Conservation (phyloP, 2,113 vertebrate genomes). For the Cinclus mexicanus region DNA sequence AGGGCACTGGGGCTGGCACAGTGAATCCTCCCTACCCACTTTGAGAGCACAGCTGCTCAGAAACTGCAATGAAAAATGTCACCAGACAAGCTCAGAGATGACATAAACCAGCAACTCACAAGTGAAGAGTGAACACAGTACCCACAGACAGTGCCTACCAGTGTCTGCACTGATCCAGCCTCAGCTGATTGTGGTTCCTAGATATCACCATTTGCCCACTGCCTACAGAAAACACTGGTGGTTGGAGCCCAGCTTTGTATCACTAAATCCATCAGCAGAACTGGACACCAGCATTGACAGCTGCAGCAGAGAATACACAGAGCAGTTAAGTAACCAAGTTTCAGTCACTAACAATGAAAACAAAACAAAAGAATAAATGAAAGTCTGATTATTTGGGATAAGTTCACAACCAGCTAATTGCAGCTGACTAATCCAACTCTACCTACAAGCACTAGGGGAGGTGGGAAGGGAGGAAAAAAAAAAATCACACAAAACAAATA, state of each 20-base stretch:
- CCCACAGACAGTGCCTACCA: neutral
- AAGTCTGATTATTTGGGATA: neutral
- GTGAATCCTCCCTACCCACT: neutral
- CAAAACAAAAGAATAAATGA: neutral
- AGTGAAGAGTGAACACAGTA: neutral
- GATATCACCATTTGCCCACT: neutral
- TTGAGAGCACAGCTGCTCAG: accelerated
- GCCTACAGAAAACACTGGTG: neutral
- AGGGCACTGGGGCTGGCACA: accelerated
- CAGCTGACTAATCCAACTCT: neutral
- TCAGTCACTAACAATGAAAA: neutral
- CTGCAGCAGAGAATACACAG: neutral
- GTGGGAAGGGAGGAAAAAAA: neutral
- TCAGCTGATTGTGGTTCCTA: neutral
- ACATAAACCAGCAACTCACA: neutral
- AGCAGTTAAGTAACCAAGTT: neutral
- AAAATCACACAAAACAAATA: neutral
- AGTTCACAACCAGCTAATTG: neutral
- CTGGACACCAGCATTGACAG: neutral
- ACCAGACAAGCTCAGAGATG: neutral
- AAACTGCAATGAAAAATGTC: neutral
- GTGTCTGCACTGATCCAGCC: accelerated
- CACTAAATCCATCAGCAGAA: neutral
- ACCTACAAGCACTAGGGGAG: neutral
- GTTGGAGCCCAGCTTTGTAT: neutral